A percentile compares a stretch with the other conserved stretches of the same genome.
Evolutionary conservation across 2,113 vertebrate species (phyloP).

Genomic region (Pardalotus punctatus): DNA sequence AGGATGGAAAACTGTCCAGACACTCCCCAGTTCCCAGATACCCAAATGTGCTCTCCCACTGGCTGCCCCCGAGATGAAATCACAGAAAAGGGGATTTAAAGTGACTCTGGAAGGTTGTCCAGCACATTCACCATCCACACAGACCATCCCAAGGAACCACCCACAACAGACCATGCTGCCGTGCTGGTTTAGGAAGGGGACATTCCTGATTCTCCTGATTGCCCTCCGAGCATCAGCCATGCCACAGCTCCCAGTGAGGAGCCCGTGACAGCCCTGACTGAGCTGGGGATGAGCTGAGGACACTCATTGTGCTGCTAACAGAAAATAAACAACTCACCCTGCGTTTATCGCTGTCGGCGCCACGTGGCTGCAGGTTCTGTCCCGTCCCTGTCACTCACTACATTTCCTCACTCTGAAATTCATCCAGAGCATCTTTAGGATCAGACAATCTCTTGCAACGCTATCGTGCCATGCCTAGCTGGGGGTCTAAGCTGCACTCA

Average conservation of each 20-base stretch:
- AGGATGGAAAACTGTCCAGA: neutral
- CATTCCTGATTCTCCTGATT: rapidly evolving
- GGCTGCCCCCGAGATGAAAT: rapidly evolving
- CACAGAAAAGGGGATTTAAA: neutral
- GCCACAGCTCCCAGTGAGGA: neutral
- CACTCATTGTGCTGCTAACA: neutral
- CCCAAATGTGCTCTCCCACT: neutral
- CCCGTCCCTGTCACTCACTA: neutral
- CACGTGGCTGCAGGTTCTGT: neutral
- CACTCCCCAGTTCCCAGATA: neutral
- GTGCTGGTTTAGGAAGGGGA: neutral
- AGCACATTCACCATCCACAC: rapidly evolving
- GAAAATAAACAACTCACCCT: neutral
- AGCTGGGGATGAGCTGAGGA: neutral
- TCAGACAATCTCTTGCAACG: rapidly evolving
- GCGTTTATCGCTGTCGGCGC: neutral
- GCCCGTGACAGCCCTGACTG: rapidly evolving
- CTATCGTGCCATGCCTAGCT: neutral
- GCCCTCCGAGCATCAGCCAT: neutral
- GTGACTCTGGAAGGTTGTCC: neutral
- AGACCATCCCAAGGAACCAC: neutral
- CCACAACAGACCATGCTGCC: neutral
- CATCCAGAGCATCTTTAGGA: neutral
- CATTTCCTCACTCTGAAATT: neutral
- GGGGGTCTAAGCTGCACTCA: neutral